Conservation (phyloP, 2,888 invertebrate species). For the Trissonchulus latispiculum region DNA sequence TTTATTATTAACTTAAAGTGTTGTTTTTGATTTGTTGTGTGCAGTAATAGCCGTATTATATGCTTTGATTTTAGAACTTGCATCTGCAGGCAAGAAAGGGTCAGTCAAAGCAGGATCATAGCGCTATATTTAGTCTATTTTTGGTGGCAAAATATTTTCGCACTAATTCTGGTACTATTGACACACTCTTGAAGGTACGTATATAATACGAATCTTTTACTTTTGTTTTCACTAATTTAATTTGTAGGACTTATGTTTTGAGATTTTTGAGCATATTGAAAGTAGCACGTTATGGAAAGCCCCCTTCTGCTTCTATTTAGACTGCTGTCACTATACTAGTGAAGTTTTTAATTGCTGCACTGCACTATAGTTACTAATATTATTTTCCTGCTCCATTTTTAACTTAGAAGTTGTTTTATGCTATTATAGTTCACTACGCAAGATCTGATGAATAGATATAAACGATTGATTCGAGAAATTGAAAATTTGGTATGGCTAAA, state of each 20-base stretch:
- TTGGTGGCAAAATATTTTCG: slow-evolving; percentile 20
- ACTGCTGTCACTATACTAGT: too few relatives aligned
- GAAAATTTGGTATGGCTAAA: not conserved
- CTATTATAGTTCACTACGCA: not conserved
- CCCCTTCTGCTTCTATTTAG: too few relatives aligned
- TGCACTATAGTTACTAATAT: too few relatives aligned
- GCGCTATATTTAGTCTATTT: slow-evolving; percentile 15
- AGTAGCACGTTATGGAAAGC: too few relatives aligned
- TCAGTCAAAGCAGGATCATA: slow-evolving; percentile 5
- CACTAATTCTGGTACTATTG: not conserved
- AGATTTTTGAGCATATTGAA: too few relatives aligned
- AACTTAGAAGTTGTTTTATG: not conserved
- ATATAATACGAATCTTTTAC: not conserved
- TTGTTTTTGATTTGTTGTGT: too few relatives aligned
- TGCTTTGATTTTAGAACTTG: not conserved
- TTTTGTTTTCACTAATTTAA: too few relatives aligned
- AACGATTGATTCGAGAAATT: not conserved
- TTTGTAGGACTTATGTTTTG: too few relatives aligned
- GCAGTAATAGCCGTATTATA: too few relatives aligned
- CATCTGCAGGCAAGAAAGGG: not conserved
- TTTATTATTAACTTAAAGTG: too few relatives aligned
- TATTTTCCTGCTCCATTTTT: too few relatives aligned
- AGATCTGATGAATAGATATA: not conserved
- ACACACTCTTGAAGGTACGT: slow-evolving; percentile 9
- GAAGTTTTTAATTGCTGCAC: too few relatives aligned